These are phyloP conservation scores for Neoaliturus tenellus DNA, from an alignment of 2,888 invertebrate genomes.

Conservation along the genomic window DNA sequence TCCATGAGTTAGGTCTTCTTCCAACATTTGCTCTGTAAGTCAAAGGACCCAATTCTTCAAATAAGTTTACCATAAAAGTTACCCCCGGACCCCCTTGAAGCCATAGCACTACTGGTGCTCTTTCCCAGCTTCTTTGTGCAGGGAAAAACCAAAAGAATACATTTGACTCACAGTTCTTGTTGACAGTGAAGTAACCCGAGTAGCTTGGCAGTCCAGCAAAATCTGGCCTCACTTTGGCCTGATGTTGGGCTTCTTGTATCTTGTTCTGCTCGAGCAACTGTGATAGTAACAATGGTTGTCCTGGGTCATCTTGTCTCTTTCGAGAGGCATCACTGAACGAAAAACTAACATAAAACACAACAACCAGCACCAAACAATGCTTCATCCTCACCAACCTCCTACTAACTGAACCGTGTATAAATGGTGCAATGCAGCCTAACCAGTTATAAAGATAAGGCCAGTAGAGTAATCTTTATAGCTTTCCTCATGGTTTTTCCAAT, in stretches of 20 bases:
- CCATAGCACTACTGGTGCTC: conserved; percentile 84
- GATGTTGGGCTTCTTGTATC: conserved; percentile 78
- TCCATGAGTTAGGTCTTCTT: conserved; percentile 87
- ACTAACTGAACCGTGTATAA: neutral
- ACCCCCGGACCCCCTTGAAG: conserved; percentile 92
- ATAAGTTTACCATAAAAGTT: conserved; percentile 85
- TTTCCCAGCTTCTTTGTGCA: conserved; percentile 71
- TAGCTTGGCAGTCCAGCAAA: conserved; percentile 74
- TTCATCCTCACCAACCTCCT: neutral
- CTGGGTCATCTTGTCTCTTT: conserved; percentile 66
- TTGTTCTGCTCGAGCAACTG: conserved; percentile 83
- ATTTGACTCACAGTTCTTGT: conserved; percentile 74
- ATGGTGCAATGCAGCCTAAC: neutral
- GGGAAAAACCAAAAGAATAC: conserved; percentile 75
- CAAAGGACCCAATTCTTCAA: conserved; percentile 90
- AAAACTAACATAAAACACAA: neutral
- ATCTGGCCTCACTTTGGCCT: conserved; percentile 55
- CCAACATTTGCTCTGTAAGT: conserved; percentile 74
- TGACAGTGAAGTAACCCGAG: conserved; percentile 79
- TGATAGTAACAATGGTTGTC: conserved; percentile 84
- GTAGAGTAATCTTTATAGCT: neutral
- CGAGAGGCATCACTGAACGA: neutral
- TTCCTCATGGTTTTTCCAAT: neutral
- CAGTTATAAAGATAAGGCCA: neutral
- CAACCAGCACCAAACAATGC: neutral